phyloP scores from a whole-genome alignment of 2,888 invertebrate genomes.

The Agriopis leucophaearia region DNA sequence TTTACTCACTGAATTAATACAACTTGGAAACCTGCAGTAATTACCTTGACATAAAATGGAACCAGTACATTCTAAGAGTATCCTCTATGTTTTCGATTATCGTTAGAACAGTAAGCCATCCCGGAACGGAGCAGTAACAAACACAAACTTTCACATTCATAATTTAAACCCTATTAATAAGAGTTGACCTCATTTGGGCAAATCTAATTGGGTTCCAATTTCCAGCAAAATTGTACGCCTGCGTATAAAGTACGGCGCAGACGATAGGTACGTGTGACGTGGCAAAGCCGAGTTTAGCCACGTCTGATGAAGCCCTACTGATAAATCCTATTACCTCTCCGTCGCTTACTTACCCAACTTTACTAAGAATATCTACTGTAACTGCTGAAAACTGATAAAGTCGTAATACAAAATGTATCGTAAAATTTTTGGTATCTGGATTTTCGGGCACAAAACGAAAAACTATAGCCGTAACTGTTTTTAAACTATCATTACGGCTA shows the following conservation, averaged over 20 bases:
- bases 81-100: too few relatives aligned
- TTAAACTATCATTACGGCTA: too few relatives aligned
- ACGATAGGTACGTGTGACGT: slow-evolving; percentile 51
- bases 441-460: too few relatives aligned
- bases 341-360: slow-evolving; percentile 61
- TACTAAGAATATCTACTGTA: slow-evolving; percentile 26
- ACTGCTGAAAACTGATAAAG: background rate
- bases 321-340: slow-evolving; percentile 76
- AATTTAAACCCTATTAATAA: background rate
- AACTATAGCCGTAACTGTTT: too few relatives aligned
- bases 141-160: background rate
- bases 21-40: too few relatives aligned
- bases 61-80: too few relatives aligned
- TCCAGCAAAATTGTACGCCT: slow-evolving; percentile 16
- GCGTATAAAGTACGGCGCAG: slow-evolving; percentile 27
- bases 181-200: slow-evolving; percentile 25
- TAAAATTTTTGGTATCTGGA: background rate
- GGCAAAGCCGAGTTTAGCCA: slow-evolving; percentile 71
- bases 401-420: background rate
- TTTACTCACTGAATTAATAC: too few relatives aligned
- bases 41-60: too few relatives aligned
- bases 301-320: slow-evolving; percentile 78
- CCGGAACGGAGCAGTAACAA: background rate
- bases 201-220: slow-evolving; percentile 25
- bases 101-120: too few relatives aligned